phyloP scores from a whole-genome alignment of 2,113 vertebrate genomes.

The Hymenochirus boettgeri region DNA sequence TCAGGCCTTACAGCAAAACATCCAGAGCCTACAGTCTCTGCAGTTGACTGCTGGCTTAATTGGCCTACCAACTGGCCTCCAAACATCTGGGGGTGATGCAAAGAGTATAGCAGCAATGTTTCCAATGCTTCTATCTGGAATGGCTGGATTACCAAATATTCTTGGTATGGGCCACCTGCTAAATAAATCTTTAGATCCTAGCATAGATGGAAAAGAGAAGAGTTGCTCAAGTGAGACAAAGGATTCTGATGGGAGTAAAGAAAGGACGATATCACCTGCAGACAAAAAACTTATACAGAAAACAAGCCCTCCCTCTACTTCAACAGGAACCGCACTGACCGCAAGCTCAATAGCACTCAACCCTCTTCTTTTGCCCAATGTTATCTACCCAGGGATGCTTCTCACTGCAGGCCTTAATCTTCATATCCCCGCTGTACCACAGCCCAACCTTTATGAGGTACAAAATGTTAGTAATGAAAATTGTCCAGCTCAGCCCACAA shows the following conservation, averaged over 20 bases:
- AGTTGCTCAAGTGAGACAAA: constrained; percentile 54
- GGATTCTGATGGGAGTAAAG: constrained; percentile 72
- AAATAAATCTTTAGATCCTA: constrained; percentile 69
- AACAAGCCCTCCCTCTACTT: constrained; percentile 73
- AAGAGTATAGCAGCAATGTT: constrained; percentile 90
- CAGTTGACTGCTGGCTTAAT: constrained; percentile 90
- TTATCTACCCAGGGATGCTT: constrained; percentile 99
- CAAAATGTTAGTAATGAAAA: constrained; percentile 81
- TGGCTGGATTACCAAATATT: constrained; percentile 89
- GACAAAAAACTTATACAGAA: constrained; percentile 63
- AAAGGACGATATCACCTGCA: constrained; percentile 86
- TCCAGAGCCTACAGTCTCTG: constrained; percentile 89
- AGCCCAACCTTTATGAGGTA: constrained; percentile 69
- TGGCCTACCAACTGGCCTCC: constrained; percentile 79
- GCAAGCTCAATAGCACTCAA: constrained; percentile 84
- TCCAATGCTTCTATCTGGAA: constrained; percentile 94
- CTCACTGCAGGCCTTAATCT: constrained; percentile 99
- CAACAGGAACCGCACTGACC: constrained; percentile 70
- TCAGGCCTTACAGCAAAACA: constrained; percentile 94
- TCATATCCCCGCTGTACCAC: constrained; percentile 80
- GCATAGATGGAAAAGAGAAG: constrained; percentile 74
- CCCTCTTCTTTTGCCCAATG: constrained; percentile 92
- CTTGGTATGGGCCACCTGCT: constrained; percentile 79
- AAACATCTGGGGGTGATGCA: constrained; percentile 67
- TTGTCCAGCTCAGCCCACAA: constrained; percentile 55